phyloP scores from a whole-genome alignment of 1,140 invertebrate species.

The Drusus annulatus region DNA sequence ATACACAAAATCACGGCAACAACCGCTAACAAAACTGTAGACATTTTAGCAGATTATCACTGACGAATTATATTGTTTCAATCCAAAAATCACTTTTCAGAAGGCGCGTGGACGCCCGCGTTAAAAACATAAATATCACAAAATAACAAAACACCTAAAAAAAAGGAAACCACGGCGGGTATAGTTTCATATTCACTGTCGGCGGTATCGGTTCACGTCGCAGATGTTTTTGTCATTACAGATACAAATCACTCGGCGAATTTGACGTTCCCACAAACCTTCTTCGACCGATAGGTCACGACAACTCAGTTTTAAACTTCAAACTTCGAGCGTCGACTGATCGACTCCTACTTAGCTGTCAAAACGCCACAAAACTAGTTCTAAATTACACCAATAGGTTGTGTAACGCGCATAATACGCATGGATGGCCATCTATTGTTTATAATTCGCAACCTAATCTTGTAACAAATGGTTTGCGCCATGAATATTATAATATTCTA shows the following conservation, averaged over 20 bases:
- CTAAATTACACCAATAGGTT: background rate
- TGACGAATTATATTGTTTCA: background rate
- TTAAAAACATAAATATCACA: conserved; percentile 40
- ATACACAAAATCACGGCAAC: conserved; percentile 85
- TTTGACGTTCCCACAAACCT: conserved; percentile 29
- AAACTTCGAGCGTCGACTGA: conserved; percentile 3
- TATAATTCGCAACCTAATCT: background rate
- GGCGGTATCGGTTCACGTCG: background rate
- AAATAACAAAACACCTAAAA: conserved; percentile 15
- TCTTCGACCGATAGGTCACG: conserved; percentile 24
- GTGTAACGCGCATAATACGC: background rate
- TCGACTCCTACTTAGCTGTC: background rate
- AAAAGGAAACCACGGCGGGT: background rate
- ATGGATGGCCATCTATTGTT: conserved; percentile 2
- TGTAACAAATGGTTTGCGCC: background rate
- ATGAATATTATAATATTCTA: background rate
- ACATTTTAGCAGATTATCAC: conserved; percentile 70
- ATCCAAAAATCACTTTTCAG: conserved; percentile 7
- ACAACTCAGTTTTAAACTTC: conserved; percentile 24
- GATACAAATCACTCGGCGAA: background rate
- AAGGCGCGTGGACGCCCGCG: conserved; percentile 5
- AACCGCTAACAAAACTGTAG: conserved; percentile 81
- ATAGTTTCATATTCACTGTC: background rate
- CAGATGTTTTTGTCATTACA: conserved; percentile 7
- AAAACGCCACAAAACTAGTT: conserved; percentile 3